Conservation (phyloP, 2,797 vertebrate genomes). For the Meriones psammophilus region DNA sequence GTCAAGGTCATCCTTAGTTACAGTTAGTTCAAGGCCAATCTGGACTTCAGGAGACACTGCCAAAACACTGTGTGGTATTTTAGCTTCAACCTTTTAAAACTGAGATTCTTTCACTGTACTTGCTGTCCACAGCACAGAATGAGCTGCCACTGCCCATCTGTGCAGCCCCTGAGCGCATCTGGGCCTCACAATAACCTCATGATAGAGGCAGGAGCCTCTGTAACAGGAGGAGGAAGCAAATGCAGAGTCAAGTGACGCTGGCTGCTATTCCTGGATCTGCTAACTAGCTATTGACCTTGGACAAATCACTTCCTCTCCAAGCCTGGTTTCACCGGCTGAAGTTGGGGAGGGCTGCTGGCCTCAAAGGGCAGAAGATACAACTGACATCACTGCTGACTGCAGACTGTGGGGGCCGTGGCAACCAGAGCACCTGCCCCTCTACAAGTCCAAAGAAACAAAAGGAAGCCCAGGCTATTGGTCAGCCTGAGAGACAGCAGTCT, state of each 20-base stretch:
- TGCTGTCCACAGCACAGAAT: not conserved
- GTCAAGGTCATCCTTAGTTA: not conserved
- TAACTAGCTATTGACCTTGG: slow-evolving; percentile 80
- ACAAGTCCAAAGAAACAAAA: slow-evolving; percentile 28
- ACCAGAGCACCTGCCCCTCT: not conserved
- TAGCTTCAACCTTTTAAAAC: not conserved
- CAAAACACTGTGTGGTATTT: not conserved
- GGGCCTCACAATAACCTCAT: slow-evolving; percentile 6
- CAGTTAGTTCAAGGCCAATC: not conserved
- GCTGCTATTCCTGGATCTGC: slow-evolving; percentile 77
- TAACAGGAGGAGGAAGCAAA: slow-evolving; percentile 63
- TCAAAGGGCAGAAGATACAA: not conserved
- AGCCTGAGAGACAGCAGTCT: not conserved
- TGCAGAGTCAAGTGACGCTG: slow-evolving; percentile 75
- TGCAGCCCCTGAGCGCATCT: not conserved
- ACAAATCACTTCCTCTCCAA: slow-evolving; percentile 68
- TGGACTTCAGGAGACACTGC: not conserved
- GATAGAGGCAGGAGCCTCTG: slow-evolving; percentile 55
- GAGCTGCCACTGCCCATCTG: not conserved
- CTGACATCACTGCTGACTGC: accelerated
- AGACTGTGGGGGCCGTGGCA: not conserved
- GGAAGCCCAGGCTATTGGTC: not conserved
- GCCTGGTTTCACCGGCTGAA: slow-evolving; percentile 57
- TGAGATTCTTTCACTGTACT: not conserved
- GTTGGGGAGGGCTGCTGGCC: not conserved